Evolutionary conservation across 2,797 vertebrate species (phyloP).

Genomic region (Taeniopygia guttata): DNA sequence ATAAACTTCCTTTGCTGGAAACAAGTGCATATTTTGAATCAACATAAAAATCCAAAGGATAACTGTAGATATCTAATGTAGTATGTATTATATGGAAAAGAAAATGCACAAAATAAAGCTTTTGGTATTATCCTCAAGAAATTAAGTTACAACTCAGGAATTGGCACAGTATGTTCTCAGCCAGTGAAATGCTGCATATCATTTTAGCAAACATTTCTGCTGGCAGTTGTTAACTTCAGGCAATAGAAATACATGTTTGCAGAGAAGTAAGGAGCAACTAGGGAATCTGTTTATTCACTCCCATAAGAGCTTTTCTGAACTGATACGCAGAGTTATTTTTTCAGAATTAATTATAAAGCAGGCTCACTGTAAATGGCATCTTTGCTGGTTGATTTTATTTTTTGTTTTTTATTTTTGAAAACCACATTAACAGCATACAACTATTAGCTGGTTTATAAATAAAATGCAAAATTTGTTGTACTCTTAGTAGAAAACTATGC

Average conservation of each 20-base stretch:
- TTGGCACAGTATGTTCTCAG: not conserved
- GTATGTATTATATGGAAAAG: not conserved
- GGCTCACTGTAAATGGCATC: not conserved
- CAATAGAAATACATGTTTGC: constrained; percentile 11
- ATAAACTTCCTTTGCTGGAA: not conserved
- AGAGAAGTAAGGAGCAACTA: constrained; percentile 15
- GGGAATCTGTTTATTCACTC: constrained; percentile 24
- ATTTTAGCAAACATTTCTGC: constrained; percentile 29
- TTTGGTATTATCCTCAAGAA: not conserved
- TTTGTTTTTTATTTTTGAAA: constrained; percentile 1
- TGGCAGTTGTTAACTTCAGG: constrained; percentile 19
- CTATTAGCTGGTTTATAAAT: not conserved
- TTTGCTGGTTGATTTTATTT: not conserved
- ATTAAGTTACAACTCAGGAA: constrained; percentile 8
- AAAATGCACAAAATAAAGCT: not conserved
- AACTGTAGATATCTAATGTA: not conserved
- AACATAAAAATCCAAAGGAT: not conserved
- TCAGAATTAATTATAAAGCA: constrained; percentile 26
- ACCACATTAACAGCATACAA: not conserved
- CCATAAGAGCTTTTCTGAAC: not conserved
- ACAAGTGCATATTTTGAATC: not conserved
- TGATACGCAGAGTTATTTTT: not conserved
- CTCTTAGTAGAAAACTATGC: not conserved
- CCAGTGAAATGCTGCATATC: not conserved
- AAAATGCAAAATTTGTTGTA: not conserved